Evolutionary conservation across 1,140 invertebrate genomes (phyloP).

Genomic region (Pseudomyrmex cubaensis): DNA sequence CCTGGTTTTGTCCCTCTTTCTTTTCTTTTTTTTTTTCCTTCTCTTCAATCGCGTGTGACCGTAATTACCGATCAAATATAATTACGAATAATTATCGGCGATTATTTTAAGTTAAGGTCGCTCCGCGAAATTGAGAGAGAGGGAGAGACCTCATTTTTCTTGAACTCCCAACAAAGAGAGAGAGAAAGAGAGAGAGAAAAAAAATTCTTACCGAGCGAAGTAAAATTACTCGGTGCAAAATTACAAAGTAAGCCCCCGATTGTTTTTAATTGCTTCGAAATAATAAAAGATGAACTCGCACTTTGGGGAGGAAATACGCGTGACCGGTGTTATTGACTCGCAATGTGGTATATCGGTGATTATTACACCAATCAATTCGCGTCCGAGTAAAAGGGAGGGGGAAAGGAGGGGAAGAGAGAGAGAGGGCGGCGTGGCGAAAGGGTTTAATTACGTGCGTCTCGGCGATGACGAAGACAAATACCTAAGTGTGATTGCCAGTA

Average conservation of each 20-base stretch:
- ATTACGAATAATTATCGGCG: conserved; percentile 47
- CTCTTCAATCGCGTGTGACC: conserved; percentile 37
- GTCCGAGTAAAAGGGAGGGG: not conserved
- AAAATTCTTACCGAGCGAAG: not conserved
- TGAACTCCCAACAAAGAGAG: too few relatives aligned
- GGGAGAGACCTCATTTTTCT: too few relatives aligned
- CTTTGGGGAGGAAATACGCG: not conserved
- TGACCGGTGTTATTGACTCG: conserved; percentile 39
- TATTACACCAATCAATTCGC: conserved; percentile 53
- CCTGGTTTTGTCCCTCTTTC: conserved; percentile 19
- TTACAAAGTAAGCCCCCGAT: not conserved
- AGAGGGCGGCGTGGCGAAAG: conserved; percentile 51
- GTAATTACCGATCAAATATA: conserved; percentile 27
- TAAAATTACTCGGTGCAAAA: conserved; percentile 5
- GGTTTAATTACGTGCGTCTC: conserved; percentile 60
- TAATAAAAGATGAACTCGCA: conserved; percentile 9
- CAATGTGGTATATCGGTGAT: conserved; percentile 51
- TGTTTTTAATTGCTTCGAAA: conserved; percentile 20
- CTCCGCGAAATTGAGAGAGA: conserved; percentile 28
- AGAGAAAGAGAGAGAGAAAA: too few relatives aligned
- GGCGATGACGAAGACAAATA: conserved; percentile 61
- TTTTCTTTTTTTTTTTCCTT: too few relatives aligned
- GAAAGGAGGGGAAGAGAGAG: not conserved
- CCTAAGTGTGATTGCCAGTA: conserved; percentile 54
- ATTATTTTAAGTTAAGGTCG: conserved; percentile 44